These are phyloP conservation scores for Rhadina sibilatrix DNA, from an alignment of 2,113 vertebrate genomes.

Conservation along the genomic window DNA sequence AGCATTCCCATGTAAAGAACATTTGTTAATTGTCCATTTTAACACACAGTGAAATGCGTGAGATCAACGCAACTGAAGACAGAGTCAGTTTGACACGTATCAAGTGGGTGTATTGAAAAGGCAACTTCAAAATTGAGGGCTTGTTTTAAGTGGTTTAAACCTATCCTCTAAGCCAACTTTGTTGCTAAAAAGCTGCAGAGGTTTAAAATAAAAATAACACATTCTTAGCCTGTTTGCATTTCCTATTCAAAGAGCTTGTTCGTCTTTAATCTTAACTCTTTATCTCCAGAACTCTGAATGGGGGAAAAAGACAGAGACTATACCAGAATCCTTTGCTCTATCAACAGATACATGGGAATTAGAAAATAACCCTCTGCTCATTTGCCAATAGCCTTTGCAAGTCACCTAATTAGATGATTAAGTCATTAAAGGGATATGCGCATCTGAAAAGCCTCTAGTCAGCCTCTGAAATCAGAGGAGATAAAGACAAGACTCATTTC, in stretches of 20 bases:
- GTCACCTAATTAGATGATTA: conserved; percentile 94
- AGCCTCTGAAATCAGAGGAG: conserved; percentile 84
- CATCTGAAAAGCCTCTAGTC: conserved; percentile 82
- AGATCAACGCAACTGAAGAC: background rate
- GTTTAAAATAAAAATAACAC: conserved; percentile 58
- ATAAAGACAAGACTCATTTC: conserved; percentile 75
- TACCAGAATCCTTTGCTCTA: conserved; percentile 67
- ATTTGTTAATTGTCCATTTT: conserved; percentile 10
- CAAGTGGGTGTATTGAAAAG: conserved; percentile 16
- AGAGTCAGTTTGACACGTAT: background rate
- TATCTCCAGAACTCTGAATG: conserved; percentile 62
- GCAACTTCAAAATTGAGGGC: conserved; percentile 31
- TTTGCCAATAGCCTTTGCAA: conserved; percentile 81
- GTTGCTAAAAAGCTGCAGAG: conserved; percentile 47
- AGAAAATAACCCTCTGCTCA: conserved; percentile 81
- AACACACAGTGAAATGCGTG: background rate
- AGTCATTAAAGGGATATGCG: conserved; percentile 85
- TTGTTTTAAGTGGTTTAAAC: conserved; percentile 64
- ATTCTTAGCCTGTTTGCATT: conserved; percentile 48
- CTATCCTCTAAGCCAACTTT: conserved; percentile 25
- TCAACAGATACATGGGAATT: conserved; percentile 74
- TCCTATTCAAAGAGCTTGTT: conserved; percentile 63
- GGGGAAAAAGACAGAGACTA: conserved; percentile 31
- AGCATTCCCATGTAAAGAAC: background rate
- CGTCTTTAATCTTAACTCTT: conserved; percentile 68